Percentiles rank a stretch among this genome's conserved stretches.
phyloP scores from a whole-genome alignment of 2,888 invertebrate genomes.

The Creontiades dilutus region DNA sequence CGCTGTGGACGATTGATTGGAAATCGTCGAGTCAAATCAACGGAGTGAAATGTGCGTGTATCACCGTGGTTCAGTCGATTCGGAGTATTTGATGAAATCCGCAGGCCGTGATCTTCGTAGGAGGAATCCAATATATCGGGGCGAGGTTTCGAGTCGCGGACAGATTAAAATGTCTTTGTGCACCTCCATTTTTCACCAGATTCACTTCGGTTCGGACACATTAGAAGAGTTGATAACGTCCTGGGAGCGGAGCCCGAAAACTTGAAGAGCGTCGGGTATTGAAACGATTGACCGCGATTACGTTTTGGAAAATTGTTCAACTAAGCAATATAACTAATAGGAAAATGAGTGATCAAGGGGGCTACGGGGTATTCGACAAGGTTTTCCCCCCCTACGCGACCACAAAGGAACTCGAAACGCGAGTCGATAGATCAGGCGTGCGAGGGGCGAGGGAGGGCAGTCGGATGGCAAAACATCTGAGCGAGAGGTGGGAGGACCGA shows the following conservation, averaged over 20 bases:
- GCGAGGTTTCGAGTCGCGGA: slow-evolving; percentile 47
- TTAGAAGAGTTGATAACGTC: slow-evolving; percentile 7
- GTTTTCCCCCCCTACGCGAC: slow-evolving; percentile 47
- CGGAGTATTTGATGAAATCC: neutral
- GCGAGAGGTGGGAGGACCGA: neutral
- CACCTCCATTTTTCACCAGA: slow-evolving; percentile 64
- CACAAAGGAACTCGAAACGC: slow-evolving; percentile 59
- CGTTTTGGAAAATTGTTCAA: neutral
- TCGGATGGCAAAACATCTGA: neutral
- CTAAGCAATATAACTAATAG: neutral
- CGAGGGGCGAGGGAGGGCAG: neutral
- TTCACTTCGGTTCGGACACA: slow-evolving; percentile 29
- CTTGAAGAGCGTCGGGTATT: too few species aligned
- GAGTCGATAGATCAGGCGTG: neutral
- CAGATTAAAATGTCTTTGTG: slow-evolving; percentile 59
- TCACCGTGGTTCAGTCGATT: slow-evolving; percentile 20
- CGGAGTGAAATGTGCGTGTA: neutral
- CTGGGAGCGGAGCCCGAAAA: neutral
- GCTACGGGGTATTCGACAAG: neutral
- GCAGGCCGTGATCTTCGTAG: slow-evolving; percentile 7
- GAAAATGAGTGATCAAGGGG: slow-evolving; percentile 1
- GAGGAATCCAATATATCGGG: slow-evolving; percentile 41
- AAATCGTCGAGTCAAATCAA: neutral
- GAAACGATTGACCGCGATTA: too few species aligned
- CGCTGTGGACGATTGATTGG: neutral